These are phyloP conservation scores for Ernsta delagoae DNA, from an alignment of 2,888 invertebrate genomes.

Conservation along the genomic window DNA sequence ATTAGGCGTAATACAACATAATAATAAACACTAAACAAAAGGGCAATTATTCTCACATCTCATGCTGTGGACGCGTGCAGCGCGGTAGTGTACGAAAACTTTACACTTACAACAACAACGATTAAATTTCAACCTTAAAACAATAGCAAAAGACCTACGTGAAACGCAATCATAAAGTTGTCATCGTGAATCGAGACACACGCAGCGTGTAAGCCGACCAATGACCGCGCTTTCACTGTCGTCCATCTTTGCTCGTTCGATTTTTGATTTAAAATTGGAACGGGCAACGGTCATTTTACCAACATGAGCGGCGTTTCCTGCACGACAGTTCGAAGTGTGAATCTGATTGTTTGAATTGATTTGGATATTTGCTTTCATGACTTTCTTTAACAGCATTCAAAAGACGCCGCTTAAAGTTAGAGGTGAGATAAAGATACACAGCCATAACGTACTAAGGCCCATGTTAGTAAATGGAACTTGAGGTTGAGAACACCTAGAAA, in stretches of 20 bases:
- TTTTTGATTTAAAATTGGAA: slow-evolving; percentile 75
- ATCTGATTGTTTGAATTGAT: neutral
- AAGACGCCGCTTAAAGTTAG: no score
- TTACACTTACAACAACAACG: slow-evolving; percentile 39
- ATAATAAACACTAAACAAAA: slow-evolving; percentile 66
- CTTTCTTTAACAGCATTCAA: no score
- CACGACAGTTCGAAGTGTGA: slow-evolving; percentile 38
- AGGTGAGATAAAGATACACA: no score
- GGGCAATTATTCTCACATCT: slow-evolving; percentile 72
- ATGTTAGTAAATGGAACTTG: no score
- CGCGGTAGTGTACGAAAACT: slow-evolving; percentile 70
- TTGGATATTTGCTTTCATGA: neutral
- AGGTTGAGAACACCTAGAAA: no score
- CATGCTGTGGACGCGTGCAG: slow-evolving; percentile 65
- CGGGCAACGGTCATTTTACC: slow-evolving; percentile 55
- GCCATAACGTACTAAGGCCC: no score
- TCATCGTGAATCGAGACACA: slow-evolving; percentile 68
- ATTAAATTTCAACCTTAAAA: slow-evolving; percentile 44
- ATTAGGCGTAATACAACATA: slow-evolving; percentile 36
- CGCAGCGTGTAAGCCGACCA: slow-evolving; percentile 75
- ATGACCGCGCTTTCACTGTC: slow-evolving; percentile 83
- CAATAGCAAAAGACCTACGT: neutral
- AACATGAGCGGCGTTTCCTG: slow-evolving; percentile 46
- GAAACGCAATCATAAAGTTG: slow-evolving; percentile 48
- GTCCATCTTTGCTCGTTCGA: slow-evolving; percentile 64